Evolutionary conservation across 2,113 vertebrate genomes (phyloP), one percentile per base, ranked within the genome.

Genomic region (Mesitornis unicolor): DNA sequence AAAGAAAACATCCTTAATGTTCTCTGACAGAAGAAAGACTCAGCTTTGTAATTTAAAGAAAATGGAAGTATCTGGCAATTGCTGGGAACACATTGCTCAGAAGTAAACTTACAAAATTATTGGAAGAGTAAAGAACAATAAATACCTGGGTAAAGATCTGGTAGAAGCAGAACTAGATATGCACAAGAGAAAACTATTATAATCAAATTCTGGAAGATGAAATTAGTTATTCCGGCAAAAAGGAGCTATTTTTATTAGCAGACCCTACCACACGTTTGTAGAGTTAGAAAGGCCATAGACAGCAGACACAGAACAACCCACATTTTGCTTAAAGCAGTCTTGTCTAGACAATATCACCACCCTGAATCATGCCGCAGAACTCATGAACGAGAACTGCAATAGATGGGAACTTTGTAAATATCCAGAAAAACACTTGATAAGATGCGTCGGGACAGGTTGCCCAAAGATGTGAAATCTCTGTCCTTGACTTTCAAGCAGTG

Each of bases 371-470:
- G 31, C 38, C 6, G 2, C 38, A 48, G 77, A 63, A 84, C 13
- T 21, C 0, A 0, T 15, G 60, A 75, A 18, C 1, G 7, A 48
- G 68, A 87, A 40, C 24, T 56, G 24, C 25, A 42, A 21, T 9
- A 17, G 29, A 29, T 0, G 5, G 40, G 18, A 81, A 50, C n/a
- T 84, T 43, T 20, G 29, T 24, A 69, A 84, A 73, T 48, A 45
- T 50, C 7, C 35, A 61, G 9, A 60, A 74, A 36, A 88, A 42
- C 5, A 36, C 5, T 56, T 42, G 5, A 9, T 64, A 21, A 40
- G 33, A 36, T 3, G 4, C 13, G 28, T 19, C 1, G 3, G 60
- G 65, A 42, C 3, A 19, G 40, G 45, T 8, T 56, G 65, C 16
- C 9, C 18, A 14, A 69, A 88, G 54, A 60, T 2, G 5, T 64